Conservation (phyloP, 2,797 vertebrate genomes). For the Halcyon leucocephala region DNA sequence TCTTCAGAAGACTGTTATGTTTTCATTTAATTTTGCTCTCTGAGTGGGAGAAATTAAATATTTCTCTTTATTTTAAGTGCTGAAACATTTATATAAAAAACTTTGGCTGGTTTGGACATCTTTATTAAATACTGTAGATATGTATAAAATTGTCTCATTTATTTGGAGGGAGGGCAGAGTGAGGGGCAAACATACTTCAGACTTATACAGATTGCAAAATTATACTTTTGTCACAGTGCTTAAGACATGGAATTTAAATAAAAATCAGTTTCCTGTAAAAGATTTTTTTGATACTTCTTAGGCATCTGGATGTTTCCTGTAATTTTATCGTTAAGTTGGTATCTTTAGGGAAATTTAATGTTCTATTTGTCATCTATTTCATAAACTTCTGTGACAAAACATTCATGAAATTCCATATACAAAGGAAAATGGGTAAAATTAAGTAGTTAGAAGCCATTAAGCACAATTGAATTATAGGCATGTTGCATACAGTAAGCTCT, state of each 20-base stretch:
- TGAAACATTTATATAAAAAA: constrained; percentile 20
- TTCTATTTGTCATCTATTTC: not conserved
- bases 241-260: not conserved
- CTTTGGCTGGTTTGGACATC: constrained; percentile 11
- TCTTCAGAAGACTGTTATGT: not conserved
- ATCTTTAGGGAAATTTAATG: not conserved
- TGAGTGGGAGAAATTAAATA: constrained; percentile 1
- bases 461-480: not conserved
- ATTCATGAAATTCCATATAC: not conserved
- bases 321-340: not conserved
- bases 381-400: not conserved
- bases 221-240: not conserved
- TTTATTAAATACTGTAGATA: constrained; percentile 68
- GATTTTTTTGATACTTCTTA: not conserved
- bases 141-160: constrained; percentile 46
- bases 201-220: not conserved
- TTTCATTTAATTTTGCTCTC: constrained; percentile 25
- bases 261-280: not conserved
- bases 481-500: not conserved
- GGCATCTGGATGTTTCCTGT: not conserved
- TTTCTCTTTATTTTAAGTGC: constrained; percentile 14
- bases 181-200: not conserved
- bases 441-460: not conserved
- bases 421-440: not conserved
- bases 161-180: not conserved